Evolutionary conservation across 1,140 invertebrate genomes (phyloP), one percentile per base, ranked within the genome.

Genomic region (Homalodisca vitripennis): DNA sequence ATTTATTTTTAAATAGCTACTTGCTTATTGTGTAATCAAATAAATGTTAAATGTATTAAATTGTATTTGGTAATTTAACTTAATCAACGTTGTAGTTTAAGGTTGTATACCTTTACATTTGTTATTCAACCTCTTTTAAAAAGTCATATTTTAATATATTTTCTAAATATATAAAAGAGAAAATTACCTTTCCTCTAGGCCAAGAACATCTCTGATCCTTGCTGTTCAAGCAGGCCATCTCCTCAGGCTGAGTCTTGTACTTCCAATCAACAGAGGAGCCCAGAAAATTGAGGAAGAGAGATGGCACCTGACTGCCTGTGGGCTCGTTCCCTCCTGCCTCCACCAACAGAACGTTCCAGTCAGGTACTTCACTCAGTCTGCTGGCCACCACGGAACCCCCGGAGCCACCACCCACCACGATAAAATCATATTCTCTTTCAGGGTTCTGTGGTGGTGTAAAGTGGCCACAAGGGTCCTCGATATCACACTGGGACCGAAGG

Each of bases 311-410:
- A 0, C 90, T 90, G 53, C 95, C 89, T 79, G 94, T 91, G 78
- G 93, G 94, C 77, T 97, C 95, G 74, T 96, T 92, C 1, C 91
- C 92, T 1, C 95, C 96, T 10, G 93, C 94, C 82, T 98, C 96
- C 27, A 98, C 78, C 0, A 98, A 81, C 24, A 98, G 81, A 0
- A 97, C 88, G 68, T 86, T 90, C 55, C 55, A 60, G 3, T 60
- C 22, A 24, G 85, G 79, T 17, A 77, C 72, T 77, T 98, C 96
- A 0, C 92, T 91, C 26, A 98, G 80, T 14, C 97, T 85, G 75
- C 88, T 96, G 0, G 96, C 95, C 0, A 98, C 84, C 1, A 98
- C 96, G 0, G 94, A 92, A 0, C 97, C 95, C 0, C 94, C 93
- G 0, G 94, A 95, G 1, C 97, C 97, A 1, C 92, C 94, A 1